Conservation (phyloP, 2,888 invertebrate species). For the Agrotis ipsilon region DNA sequence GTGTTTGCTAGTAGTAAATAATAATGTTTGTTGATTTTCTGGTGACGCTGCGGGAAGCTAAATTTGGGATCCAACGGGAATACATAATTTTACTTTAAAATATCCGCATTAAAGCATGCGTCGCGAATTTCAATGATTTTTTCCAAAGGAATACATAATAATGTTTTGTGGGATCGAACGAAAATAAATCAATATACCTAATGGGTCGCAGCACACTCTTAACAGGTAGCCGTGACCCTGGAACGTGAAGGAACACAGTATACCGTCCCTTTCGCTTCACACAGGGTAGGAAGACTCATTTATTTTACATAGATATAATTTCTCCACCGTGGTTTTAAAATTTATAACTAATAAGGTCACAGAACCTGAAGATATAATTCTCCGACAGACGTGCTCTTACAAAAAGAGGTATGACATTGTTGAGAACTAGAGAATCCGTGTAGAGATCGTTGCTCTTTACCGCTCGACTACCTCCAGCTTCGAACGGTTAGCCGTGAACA, state of each 20-base stretch:
- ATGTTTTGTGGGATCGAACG: no score
- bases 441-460: slow-evolving; percentile 56
- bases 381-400: slow-evolving; percentile 11
- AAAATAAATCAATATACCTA: background rate
- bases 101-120: no score
- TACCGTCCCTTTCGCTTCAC: no score
- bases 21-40: no score
- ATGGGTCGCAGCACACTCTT: background rate
- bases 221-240: background rate
- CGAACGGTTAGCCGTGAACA: slow-evolving; percentile 18
- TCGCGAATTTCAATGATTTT: no score
- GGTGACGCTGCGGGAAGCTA: no score
- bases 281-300: no score
- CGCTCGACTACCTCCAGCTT: slow-evolving; percentile 52
- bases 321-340: background rate
- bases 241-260: no score
- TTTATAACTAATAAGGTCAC: background rate
- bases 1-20: no score
- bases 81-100: no score
- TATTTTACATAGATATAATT: background rate
- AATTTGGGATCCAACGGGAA: no score
- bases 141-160: no score
- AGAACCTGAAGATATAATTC: slow-evolving; percentile 4
- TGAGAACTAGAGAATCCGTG: slow-evolving; percentile 40
- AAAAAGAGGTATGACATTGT: slow-evolving; percentile 42